These are phyloP conservation scores for Heloderma charlesbogerti DNA, from an alignment of 2,113 vertebrate species.

Conservation along the genomic window DNA sequence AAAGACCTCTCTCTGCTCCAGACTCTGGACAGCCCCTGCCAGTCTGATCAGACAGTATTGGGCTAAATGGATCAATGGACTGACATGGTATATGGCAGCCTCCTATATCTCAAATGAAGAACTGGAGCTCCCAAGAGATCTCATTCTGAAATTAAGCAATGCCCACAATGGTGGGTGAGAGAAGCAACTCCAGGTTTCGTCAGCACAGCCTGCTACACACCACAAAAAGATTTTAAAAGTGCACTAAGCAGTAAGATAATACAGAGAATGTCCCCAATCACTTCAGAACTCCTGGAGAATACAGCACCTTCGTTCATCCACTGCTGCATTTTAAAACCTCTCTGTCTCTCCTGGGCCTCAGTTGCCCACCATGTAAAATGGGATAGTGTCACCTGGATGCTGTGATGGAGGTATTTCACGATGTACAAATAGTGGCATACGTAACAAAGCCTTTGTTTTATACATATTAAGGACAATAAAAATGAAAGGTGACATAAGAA, in stretches of 20 bases:
- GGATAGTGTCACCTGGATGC: neutral
- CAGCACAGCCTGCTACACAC: neutral
- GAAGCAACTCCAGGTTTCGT: neutral
- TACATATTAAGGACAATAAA: neutral
- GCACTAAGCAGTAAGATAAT: neutral
- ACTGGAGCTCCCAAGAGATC: neutral
- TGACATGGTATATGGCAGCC: neutral
- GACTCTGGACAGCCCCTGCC: too few relatives aligned
- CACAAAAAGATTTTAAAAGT: neutral
- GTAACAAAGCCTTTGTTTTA: neutral
- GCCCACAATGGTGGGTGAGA: neutral
- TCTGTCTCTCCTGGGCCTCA: neutral
- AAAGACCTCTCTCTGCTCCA: too few relatives aligned
- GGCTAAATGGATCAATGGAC: neutral
- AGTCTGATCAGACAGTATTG: neutral
- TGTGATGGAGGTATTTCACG: neutral
- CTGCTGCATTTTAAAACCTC: neutral
- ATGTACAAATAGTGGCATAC: too few relatives aligned
- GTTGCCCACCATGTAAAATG: neutral
- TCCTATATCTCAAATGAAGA: neutral
- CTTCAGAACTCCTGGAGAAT: neutral
- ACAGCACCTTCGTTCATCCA: neutral
- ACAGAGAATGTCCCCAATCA: neutral
- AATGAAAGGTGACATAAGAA: neutral
- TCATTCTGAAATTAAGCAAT: neutral